Evolutionary conservation across 2,113 vertebrate genomes (phyloP).

Genomic region (Dendrocopos noguchii): DNA sequence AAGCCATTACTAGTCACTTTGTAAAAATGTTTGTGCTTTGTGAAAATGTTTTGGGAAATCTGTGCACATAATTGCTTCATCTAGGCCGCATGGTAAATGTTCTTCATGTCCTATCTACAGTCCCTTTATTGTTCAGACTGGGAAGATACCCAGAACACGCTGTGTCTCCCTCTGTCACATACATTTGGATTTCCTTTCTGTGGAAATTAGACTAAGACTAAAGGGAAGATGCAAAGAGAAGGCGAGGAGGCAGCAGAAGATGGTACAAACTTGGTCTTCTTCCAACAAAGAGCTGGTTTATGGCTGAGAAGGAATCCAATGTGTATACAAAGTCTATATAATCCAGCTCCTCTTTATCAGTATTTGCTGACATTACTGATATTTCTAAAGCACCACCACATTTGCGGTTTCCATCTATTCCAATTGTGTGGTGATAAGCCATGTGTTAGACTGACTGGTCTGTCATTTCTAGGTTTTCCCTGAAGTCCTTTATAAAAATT

Average conservation of each 20-base stretch:
- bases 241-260: background rate
- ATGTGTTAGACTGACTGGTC: background rate
- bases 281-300: background rate
- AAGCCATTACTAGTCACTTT: background rate
- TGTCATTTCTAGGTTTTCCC: background rate
- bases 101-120: background rate
- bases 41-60: background rate
- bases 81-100: background rate
- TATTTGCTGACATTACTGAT: background rate
- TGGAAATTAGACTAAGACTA: background rate
- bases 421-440: background rate
- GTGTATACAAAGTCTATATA: background rate
- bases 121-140: background rate
- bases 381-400: background rate
- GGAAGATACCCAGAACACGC: background rate
- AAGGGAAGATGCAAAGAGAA: background rate
- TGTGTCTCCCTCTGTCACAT: background rate
- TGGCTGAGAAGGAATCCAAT: background rate
- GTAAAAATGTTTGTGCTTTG: background rate
- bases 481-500: background rate
- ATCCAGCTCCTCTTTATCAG: background rate
- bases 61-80: background rate
- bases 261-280: background rate
- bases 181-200: background rate
- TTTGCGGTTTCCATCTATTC: background rate